Evolutionary conservation across 1,140 invertebrate genomes (phyloP).

Genomic region (Oryzaephilus surinamensis): DNA sequence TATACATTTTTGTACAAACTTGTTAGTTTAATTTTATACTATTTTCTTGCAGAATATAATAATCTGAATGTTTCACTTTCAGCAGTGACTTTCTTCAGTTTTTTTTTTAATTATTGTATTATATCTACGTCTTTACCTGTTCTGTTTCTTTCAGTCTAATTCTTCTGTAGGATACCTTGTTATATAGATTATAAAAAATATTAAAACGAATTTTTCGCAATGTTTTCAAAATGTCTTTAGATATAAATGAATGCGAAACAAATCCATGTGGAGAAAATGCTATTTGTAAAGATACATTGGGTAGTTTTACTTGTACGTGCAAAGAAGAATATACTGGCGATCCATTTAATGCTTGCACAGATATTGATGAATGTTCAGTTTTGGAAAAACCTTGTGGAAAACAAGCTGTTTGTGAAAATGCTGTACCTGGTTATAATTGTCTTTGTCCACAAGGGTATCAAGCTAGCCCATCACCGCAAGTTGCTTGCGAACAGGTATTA

Average conservation of each 20-base stretch:
- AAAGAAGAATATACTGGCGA: slow-evolving; percentile 76
- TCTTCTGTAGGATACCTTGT: slow-evolving; percentile 28
- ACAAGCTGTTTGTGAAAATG: slow-evolving; percentile 81
- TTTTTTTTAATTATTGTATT: slow-evolving; percentile 15
- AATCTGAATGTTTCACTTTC: slow-evolving; percentile 30
- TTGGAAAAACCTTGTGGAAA: slow-evolving; percentile 73
- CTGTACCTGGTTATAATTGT: slow-evolving; percentile 76
- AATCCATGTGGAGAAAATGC: slow-evolving; percentile 79
- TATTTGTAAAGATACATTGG: slow-evolving; percentile 74
- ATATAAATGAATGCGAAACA: slow-evolving; percentile 80
- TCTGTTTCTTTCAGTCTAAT: slow-evolving; percentile 34
- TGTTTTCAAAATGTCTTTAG: slow-evolving; percentile 41
- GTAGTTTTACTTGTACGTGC: slow-evolving; percentile 76
- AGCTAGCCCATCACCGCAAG: slow-evolving; percentile 66
- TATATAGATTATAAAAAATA: slow-evolving; percentile 2
- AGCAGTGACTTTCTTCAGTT: slow-evolving; percentile 20
- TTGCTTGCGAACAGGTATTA: slow-evolving; percentile 74
- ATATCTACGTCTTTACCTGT: slow-evolving; percentile 31
- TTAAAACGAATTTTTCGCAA: slow-evolving; percentile 26
- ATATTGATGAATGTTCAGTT: slow-evolving; percentile 82
- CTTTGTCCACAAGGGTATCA: slow-evolving; percentile 80
- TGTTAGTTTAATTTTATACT: too few species aligned
- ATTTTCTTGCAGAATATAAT: slow-evolving; percentile 18
- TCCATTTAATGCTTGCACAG: slow-evolving; percentile 70
- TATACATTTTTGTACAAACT: slow-evolving; percentile 30